Base-by-base conservation (phyloP, 2,113 vertebrate genomes). In the Pseudois nayaur region DNA sequence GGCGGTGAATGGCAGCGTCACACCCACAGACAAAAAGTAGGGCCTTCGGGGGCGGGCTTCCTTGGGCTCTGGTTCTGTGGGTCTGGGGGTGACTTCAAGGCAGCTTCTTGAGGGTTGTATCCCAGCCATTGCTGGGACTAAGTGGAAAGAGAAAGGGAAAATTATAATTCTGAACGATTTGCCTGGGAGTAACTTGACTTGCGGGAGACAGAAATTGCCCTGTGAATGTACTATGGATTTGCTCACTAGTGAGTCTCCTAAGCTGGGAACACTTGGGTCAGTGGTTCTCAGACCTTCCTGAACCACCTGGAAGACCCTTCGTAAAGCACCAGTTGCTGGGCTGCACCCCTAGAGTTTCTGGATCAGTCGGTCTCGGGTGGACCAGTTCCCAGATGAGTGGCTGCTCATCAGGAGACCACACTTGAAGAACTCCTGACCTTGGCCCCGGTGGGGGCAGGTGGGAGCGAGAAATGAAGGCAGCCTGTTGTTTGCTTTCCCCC, bases 21-120 rank as follows among this genome's bases (percentile, higher is more conserved):
- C 99, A 1, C 99, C 99, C 94, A 99, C 99, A 98, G 99, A 99
- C 97, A 99, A 99, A 99, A 99, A 99, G 99, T 99, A 99, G 95
- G 98, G 91, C 91, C 87, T 95, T 67, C 76, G 74, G 43, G 7
- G 1, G 43, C 82, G 62, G 19, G 52, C 79, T 62, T 76, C 87
- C 45, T 67, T 23, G 36, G 93, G 36, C 36, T 31, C 43, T 40
- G 87, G 43, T 71, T 92, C 64, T 96, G 17, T 43, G 59, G 55
- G 50, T 21, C 52, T 54, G 52, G 52, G 8, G 48, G n/a, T 23
- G 19, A 88, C 36, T 48, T 45, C 55, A n/a, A 10, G 29, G 57
- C 19, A 4, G 8, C 60, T 57, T 33, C 91, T 57, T 36, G 74
- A 36, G 57, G 15, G 9, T 43, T 64, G 3, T 78, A 9, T 87